A percentile compares a stretch with the other conserved stretches of the same genome.
phyloP scores from a whole-genome alignment of 2,113 vertebrate genomes.

The Dolichallabes microphthalmus region DNA sequence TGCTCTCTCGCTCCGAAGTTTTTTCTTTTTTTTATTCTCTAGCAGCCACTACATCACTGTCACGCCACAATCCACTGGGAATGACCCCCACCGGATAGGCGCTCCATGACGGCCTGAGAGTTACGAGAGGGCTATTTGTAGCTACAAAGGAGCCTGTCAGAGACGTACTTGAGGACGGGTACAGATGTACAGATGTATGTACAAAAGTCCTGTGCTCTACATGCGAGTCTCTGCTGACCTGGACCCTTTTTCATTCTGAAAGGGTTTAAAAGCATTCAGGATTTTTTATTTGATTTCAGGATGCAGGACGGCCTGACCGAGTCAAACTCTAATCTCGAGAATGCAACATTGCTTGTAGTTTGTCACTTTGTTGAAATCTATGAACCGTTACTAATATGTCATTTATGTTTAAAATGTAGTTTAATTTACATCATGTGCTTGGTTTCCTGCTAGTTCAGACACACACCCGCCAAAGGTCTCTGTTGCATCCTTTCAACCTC shows the following conservation, averaged over 20 bases:
- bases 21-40: slow-evolving; percentile 57
- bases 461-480: too few relatives aligned
- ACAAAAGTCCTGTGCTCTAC: slow-evolving; percentile 60
- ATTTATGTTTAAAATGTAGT: not conserved
- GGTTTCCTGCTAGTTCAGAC: not conserved
- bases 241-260: not conserved
- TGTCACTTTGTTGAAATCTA: not conserved
- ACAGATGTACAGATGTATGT: slow-evolving; percentile 66
- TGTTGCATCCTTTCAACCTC: too few relatives aligned
- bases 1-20: slow-evolving; percentile 24
- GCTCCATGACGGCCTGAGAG: slow-evolving; percentile 70
- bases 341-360: not conserved
- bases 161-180: slow-evolving; percentile 58
- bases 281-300: not conserved
- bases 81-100: slow-evolving; percentile 72
- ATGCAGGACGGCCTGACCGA: too few relatives aligned
- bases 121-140: slow-evolving; percentile 68
- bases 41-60: slow-evolving; percentile 84
- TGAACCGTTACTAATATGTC: not conserved
- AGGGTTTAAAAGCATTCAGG: not conserved
- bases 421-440: not conserved
- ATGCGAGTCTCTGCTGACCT: slow-evolving; percentile 53
- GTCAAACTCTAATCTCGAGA: not conserved
- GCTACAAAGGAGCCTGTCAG: slow-evolving; percentile 46
- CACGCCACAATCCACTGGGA: slow-evolving; percentile 77